phyloP scores from a whole-genome alignment of 2,888 invertebrate genomes.

The Parnassius apollo region DNA sequence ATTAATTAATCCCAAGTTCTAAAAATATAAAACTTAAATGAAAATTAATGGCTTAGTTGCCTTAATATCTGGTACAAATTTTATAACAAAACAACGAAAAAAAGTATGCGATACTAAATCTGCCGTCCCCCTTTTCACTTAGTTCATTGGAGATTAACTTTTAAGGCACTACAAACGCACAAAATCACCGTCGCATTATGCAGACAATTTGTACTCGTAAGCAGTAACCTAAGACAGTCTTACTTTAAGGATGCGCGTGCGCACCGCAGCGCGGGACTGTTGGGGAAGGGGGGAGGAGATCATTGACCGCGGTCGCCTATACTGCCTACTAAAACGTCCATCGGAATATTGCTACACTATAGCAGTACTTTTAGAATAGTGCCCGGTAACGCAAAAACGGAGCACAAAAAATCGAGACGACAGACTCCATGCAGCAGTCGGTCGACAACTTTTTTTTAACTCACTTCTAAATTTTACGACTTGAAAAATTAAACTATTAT shows the following conservation, averaged over 20 bases:
- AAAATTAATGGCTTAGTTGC: no score
- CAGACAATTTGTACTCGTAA: slow-evolving; percentile 24
- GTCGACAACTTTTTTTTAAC: no score
- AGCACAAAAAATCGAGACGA: slow-evolving; percentile 7
- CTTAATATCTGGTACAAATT: no score
- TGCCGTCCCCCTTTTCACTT: not conserved
- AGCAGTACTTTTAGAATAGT: slow-evolving; percentile 29
- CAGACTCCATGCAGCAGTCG: not conserved
- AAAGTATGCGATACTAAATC: no score
- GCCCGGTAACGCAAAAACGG: slow-evolving; percentile 8
- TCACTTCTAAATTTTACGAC: no score
- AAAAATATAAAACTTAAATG: no score
- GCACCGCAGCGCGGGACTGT: slow-evolving; percentile 10
- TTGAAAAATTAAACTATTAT: no score
- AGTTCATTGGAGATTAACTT: not conserved
- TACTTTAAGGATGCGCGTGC: slow-evolving; percentile 28
- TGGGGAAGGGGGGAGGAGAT: slow-evolving; percentile 25
- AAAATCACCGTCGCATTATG: slow-evolving; percentile 18
- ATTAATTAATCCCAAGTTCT: no score
- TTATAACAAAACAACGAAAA: no score
- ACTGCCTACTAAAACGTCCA: slow-evolving; percentile 29
- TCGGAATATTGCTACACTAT: slow-evolving; percentile 29
- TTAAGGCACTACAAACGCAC: slow-evolving; percentile 4
- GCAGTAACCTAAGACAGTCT: slow-evolving; percentile 23
- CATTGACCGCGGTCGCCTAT: slow-evolving; percentile 37